These are phyloP conservation scores for Arnoldichthys spilopterus DNA, from an alignment of 2,797 vertebrate genomes.

Conservation along the genomic window DNA sequence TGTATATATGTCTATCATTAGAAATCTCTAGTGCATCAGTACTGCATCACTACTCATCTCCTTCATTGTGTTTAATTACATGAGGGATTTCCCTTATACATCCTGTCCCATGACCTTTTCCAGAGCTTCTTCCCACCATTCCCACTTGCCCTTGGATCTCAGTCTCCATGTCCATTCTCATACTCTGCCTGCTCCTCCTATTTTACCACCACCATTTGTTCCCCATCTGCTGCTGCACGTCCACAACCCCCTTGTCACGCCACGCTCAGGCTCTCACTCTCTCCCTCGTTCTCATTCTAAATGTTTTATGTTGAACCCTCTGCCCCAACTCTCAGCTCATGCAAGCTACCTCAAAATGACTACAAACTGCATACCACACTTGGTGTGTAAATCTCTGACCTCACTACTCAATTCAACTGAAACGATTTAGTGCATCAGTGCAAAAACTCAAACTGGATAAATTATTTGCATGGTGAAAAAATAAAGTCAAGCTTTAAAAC, in stretches of 20 bases:
- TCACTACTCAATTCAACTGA: neutral
- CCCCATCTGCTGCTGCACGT: slow-evolving; percentile 43
- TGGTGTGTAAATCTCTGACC: neutral
- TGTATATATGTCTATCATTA: neutral
- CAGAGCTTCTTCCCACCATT: slow-evolving; percentile 36
- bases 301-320: slow-evolving; percentile 40
- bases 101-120: slow-evolving; percentile 51
- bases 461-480: too few relatives aligned
- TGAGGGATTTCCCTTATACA: slow-evolving; percentile 61
- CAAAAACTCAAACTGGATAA: too few relatives aligned
- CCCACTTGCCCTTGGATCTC: slow-evolving; percentile 49
- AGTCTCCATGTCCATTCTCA: slow-evolving; percentile 43
- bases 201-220: slow-evolving; percentile 42
- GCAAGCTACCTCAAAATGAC: neutral
- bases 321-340: slow-evolving; percentile 8
- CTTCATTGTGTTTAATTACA: slow-evolving; percentile 56
- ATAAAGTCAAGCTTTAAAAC: too few relatives aligned
- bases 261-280: slow-evolving; percentile 21
- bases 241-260: slow-evolving; percentile 2
- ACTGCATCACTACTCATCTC: slow-evolving; percentile 14
- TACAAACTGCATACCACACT: neutral
- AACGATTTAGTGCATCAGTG: too few relatives aligned
- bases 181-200: slow-evolving; percentile 27
- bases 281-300: slow-evolving; percentile 27
- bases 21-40: neutral